Base-by-base conservation (phyloP, 2,797 vertebrate species). In the Pangasius djambal region DNA sequence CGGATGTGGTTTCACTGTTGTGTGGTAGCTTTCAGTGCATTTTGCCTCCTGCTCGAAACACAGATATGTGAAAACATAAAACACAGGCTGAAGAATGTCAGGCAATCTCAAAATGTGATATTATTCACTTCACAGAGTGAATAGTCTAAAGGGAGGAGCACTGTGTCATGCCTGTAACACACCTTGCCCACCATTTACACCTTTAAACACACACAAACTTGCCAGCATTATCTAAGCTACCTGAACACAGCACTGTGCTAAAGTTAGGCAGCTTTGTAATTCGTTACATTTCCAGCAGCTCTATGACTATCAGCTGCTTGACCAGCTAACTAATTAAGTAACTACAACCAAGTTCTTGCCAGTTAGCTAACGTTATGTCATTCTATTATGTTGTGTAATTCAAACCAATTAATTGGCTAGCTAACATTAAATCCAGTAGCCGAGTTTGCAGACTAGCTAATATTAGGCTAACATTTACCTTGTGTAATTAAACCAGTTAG, bases 11-110 rank as follows among this genome's bases (percentile, higher is more conserved):
- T 92, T 91, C 72, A 90, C 86, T 18, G 90, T 74, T 86, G 85
- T 79, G 82, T 87, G 78, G 48, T 86, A 88, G 83, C 85, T 87
- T 91, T 91, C 87, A 52, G 90, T 89, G 79, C 92, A 92, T 50
- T 7, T 70, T 44, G 85, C 84, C 74, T 74, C 92, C 96, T 96
- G 93, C 91, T 92, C 91, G 90, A 77, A 92, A 94, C 87, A 93
- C 48, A 93, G 89, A 77, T 70, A 83, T 81, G 57, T 50, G 15
- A 37, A 70, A 61, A 61, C 6, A 86, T 13, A n/a, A n/a, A 37
- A 69, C 40, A 81, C 25, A 87, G 34, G 37, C 20, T 34, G 9
- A 85, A 16, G 67, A 82, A 92, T 78, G 90, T 72, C 8, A 67
- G 18, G 13, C n/a, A 20, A 79, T 79, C 3, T 22, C 18, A 55